Percentiles rank a stretch among this genome's conserved stretches.
These are phyloP conservation scores for Nezara viridula DNA, from an alignment of 2,888 invertebrate genomes.

Conservation along the genomic window DNA sequence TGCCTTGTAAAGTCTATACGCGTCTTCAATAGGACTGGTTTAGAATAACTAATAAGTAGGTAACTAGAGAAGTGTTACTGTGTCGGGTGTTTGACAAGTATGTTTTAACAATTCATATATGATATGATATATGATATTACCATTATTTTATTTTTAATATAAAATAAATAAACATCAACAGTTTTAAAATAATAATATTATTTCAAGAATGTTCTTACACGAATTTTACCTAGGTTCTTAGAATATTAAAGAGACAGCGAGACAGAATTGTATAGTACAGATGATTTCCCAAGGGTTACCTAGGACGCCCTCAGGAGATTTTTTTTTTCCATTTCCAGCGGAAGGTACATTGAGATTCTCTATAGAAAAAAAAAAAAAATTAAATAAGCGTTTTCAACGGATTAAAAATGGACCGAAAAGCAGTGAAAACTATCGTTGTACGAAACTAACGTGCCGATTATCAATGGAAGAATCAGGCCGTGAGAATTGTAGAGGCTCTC, in stretches of 20 bases:
- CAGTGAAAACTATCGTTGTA: not conserved
- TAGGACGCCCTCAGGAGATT: too few relatives aligned
- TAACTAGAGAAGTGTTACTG: not conserved
- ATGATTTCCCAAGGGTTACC: not conserved
- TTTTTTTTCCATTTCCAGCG: not conserved
- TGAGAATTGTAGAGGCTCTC: constrained; percentile 10
- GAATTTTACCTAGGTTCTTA: not conserved
- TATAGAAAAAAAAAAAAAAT: not conserved
- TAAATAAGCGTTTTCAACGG: not conserved
- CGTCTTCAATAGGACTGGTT: not conserved
- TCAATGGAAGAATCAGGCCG: constrained; percentile 45
- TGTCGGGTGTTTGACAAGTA: not conserved
- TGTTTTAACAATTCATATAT: not conserved
- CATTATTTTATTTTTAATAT: not conserved
- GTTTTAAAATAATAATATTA: too few relatives aligned
- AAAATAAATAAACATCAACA: too few relatives aligned
- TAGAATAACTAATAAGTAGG: constrained; percentile 5
- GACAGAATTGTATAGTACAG: not conserved
- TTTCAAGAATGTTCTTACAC: too few relatives aligned
- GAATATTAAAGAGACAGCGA: not conserved
- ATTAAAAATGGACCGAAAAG: not conserved
- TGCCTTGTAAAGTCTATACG: not conserved
- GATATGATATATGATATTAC: not conserved
- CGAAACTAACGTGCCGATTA: constrained; percentile 12
- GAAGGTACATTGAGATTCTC: not conserved